Evolutionary conservation across 2,797 vertebrate species (phyloP).

Genomic region (Aldrovandia affinis): DNA sequence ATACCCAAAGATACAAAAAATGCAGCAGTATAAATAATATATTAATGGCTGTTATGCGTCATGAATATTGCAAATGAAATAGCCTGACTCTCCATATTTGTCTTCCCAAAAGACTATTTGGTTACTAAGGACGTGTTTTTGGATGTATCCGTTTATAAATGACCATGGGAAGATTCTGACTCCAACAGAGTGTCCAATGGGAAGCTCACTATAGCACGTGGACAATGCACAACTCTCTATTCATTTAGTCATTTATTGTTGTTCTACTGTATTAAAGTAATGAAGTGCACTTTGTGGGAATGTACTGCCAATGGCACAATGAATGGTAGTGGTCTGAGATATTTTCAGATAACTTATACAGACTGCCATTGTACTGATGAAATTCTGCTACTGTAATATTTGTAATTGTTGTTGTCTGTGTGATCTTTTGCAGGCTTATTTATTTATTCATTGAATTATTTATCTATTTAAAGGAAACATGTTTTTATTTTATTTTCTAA

Average conservation of each 20-base stretch:
- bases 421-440: background rate
- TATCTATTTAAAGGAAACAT: too few relatives aligned
- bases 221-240: background rate
- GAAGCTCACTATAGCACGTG: background rate
- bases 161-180: background rate
- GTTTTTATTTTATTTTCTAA: too few relatives aligned
- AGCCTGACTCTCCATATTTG: conserved; percentile 29
- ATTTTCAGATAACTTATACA: background rate
- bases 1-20: background rate
- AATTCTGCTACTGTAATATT: background rate
- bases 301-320: background rate
- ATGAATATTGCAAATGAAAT: conserved; percentile 65
- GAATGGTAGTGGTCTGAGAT: background rate
- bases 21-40: conserved; percentile 57
- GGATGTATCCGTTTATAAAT: background rate
- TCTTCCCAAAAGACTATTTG: conserved; percentile 54
- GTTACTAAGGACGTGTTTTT: conserved; percentile 12
- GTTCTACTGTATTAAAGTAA: background rate
- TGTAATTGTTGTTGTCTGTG: background rate
- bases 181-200: background rate
- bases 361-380: background rate
- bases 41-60: conserved; percentile 60
- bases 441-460: background rate
- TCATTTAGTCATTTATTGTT: background rate
- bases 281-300: background rate